Percentiles rank a stretch among this genome's conserved stretches.
Evolutionary conservation across 1,140 invertebrate genomes (phyloP).

Genomic region (Macrobrachium rosenbergii): DNA sequence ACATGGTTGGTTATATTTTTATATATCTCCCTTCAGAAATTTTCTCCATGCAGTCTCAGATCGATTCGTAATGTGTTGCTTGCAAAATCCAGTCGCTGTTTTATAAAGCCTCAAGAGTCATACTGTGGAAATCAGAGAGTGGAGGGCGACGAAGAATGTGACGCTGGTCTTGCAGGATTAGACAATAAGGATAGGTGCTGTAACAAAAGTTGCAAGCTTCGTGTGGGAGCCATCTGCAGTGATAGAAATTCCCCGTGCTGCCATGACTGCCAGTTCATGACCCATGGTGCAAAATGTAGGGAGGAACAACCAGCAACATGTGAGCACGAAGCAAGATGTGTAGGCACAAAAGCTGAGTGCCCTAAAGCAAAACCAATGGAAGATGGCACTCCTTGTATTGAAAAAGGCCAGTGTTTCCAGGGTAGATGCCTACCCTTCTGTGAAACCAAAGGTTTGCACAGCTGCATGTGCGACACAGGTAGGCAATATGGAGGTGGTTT

Average conservation of each 20-base stretch:
- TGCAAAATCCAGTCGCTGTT: conserved; percentile 91
- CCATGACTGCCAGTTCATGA: conserved; percentile 88
- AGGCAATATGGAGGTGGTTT: conserved; percentile 68
- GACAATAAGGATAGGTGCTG: conserved; percentile 93
- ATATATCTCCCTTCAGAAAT: conserved; percentile 77
- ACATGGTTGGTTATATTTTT: not conserved
- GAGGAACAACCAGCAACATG: conserved; percentile 91
- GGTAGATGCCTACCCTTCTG: conserved; percentile 94
- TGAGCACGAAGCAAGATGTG: conserved; percentile 84
- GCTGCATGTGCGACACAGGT: conserved; percentile 96
- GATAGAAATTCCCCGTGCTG: conserved; percentile 97
- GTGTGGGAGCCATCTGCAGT: conserved; percentile 88
- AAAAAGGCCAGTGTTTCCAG: conserved; percentile 86
- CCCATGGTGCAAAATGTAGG: conserved; percentile 81
- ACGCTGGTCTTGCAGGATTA: conserved; percentile 90
- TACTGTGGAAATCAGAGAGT: conserved; percentile 95
- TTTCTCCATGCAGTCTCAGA: conserved; percentile 92
- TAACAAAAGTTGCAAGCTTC: conserved; percentile 91
- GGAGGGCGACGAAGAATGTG: conserved; percentile 94
- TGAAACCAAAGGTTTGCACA: conserved; percentile 90
- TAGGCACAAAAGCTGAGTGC: conserved; percentile 81
- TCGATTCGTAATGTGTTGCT: conserved; percentile 93
- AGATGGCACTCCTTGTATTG: conserved; percentile 88
- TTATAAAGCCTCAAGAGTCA: conserved; percentile 93
- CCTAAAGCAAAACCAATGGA: conserved; percentile 87